phyloP scores from a whole-genome alignment of 2,113 vertebrate species.

The Phrynosoma blainvillii region DNA sequence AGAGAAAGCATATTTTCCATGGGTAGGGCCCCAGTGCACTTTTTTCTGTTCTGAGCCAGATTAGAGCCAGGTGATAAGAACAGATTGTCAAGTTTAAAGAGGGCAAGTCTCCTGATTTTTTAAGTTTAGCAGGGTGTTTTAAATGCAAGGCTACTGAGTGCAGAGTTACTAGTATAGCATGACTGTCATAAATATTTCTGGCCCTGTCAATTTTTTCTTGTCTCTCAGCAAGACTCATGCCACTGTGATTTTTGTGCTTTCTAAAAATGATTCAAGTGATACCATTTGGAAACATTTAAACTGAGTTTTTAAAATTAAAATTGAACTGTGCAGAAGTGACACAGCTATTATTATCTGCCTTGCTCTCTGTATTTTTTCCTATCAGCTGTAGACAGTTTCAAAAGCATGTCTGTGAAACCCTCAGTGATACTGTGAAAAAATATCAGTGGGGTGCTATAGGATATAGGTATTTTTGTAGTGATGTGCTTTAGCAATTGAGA shows the following conservation, averaged over 20 bases:
- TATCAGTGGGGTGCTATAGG: neutral
- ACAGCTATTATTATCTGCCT: neutral
- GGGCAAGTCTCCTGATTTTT: neutral
- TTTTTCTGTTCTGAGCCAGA: too few species aligned
- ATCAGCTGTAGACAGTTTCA: neutral
- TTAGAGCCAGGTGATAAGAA: neutral
- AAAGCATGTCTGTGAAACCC: neutral
- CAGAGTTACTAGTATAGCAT: too few species aligned
- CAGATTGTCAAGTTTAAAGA: neutral
- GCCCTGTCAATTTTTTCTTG: too few species aligned
- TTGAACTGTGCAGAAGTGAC: neutral
- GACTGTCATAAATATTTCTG: too few species aligned
- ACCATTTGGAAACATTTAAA: neutral
- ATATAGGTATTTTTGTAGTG: neutral
- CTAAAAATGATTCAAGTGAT: too few species aligned
- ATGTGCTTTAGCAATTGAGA: neutral
- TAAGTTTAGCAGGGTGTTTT: neutral
- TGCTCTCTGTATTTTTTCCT: constrained; percentile 10
- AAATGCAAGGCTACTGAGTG: too few species aligned
- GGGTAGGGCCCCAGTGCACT: too few species aligned
- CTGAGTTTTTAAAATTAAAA: neutral
- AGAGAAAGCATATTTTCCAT: neutral
- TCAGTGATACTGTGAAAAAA: neutral
- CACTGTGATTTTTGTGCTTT: too few species aligned
- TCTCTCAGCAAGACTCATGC: too few species aligned